Conservation (phyloP, 2,888 invertebrate species). For the Meiosimyza platycephala region DNA sequence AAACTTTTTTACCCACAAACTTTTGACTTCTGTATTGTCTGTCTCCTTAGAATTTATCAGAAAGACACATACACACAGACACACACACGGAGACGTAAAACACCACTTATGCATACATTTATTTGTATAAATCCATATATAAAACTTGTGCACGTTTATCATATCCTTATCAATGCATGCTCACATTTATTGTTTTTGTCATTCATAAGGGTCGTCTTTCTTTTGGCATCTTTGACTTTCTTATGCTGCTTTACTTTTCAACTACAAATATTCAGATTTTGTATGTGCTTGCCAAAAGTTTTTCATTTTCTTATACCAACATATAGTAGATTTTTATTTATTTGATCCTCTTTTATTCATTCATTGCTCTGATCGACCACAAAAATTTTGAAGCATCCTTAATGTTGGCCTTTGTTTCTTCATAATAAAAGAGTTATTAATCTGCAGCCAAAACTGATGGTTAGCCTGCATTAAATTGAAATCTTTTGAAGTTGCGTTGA, state of each 20-base stretch:
- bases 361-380: slow-evolving; percentile 15
- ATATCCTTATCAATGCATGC: slow-evolving; percentile 27
- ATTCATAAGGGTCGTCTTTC: slow-evolving; percentile 19
- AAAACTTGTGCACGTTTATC: neutral
- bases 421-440: too few species aligned
- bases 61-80: neutral
- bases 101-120: slow-evolving; percentile 4
- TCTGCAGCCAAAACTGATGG: too few species aligned
- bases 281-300: neutral
- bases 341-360: neutral
- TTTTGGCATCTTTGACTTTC: neutral
- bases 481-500: too few species aligned
- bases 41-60: slow-evolving; percentile 5
- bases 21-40: slow-evolving; percentile 13
- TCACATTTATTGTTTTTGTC: slow-evolving; percentile 27
- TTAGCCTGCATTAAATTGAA: too few species aligned
- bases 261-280: slow-evolving; percentile 5
- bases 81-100: neutral
- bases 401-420: too few species aligned
- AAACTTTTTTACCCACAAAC: slow-evolving; percentile 27
- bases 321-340: neutral
- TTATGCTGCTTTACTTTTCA: neutral
- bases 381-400: too few species aligned
- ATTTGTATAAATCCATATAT: neutral
- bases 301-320: neutral